Conservation (phyloP, 1,140 invertebrate genomes). For the Laodelphax striatellus region DNA sequence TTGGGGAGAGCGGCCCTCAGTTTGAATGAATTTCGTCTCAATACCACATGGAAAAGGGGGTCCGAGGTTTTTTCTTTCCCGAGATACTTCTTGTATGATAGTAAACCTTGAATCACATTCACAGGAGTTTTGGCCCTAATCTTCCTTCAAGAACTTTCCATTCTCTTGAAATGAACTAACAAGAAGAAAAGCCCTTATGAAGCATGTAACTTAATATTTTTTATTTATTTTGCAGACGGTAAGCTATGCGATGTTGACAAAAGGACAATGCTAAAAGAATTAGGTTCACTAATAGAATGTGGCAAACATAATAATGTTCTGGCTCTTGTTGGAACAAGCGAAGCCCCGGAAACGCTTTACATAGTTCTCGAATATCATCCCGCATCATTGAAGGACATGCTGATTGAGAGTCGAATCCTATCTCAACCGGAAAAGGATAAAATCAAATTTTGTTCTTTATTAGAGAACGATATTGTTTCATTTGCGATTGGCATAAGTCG, state of each 20-base stretch:
- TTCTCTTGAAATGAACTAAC: too few relatives aligned
- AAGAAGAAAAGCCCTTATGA: too few relatives aligned
- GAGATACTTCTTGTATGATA: too few relatives aligned
- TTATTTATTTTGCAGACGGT: conserved; percentile 41
- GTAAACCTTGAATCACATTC: too few relatives aligned
- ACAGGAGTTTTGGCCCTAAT: too few relatives aligned
- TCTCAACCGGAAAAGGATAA: conserved; percentile 39
- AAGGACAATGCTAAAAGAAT: conserved; percentile 53
- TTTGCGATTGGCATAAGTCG: conserved; percentile 43
- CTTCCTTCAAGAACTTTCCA: too few relatives aligned
- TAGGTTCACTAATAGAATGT: conserved; percentile 56
- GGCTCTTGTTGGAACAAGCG: conserved; percentile 63
- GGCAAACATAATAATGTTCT: conserved; percentile 55
- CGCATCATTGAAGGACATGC: conserved; percentile 51
- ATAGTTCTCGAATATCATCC: conserved; percentile 55
- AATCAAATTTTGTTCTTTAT: conserved; percentile 41
- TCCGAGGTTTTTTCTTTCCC: too few relatives aligned
- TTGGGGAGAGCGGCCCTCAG: too few relatives aligned
- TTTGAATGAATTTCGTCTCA: too few relatives aligned
- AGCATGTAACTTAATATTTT: too few relatives aligned
- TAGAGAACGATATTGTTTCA: conserved; percentile 44
- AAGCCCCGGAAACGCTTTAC: conserved; percentile 56
- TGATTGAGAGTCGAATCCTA: conserved; percentile 48
- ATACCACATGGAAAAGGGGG: too few relatives aligned
- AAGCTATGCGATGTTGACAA: conserved; percentile 47